Evolutionary conservation across 92 coral and sea anemone species (phyloP).

Genomic region (Micromussa lordhowensis): DNA sequence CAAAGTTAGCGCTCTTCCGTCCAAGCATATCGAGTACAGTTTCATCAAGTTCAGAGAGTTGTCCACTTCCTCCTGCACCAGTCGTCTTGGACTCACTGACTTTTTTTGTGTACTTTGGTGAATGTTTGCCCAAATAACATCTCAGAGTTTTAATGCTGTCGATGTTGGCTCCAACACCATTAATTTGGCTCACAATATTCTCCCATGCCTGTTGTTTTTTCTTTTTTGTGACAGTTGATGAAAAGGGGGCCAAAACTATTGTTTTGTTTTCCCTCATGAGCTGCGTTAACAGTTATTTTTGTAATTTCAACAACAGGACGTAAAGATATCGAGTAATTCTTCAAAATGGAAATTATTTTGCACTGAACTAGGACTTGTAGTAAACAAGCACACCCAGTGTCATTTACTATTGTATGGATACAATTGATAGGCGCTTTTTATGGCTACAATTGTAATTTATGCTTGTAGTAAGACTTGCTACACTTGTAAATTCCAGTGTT

Average conservation of each 20-base stretch:
- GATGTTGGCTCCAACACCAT: neutral
- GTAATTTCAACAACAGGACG: neutral
- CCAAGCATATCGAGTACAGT: too few species aligned
- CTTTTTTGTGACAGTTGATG: conserved; percentile 10
- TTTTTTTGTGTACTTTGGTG: neutral
- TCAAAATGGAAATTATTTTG: too few species aligned
- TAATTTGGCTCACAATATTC: neutral
- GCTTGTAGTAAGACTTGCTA: neutral
- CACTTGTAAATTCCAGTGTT: neutral
- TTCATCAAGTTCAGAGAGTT: too few species aligned
- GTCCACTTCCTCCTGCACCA: too few species aligned
- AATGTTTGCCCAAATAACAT: neutral
- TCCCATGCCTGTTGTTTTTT: conserved; percentile 11
- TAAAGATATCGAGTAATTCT: neutral
- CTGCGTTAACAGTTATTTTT: neutral
- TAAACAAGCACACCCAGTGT: neutral
- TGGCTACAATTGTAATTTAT: neutral
- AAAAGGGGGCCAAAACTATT: neutral
- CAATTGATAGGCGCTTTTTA: too few species aligned
- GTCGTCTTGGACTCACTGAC: too few species aligned
- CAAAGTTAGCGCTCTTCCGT: too few species aligned
- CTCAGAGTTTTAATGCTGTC: neutral
- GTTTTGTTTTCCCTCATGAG: neutral
- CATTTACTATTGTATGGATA: conserved; percentile 2
- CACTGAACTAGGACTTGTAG: too few species aligned